A percentile compares a stretch with the other conserved stretches of the same genome.
Evolutionary conservation across 2,113 vertebrate species (phyloP).

Genomic region (Eonycteris spelaea): DNA sequence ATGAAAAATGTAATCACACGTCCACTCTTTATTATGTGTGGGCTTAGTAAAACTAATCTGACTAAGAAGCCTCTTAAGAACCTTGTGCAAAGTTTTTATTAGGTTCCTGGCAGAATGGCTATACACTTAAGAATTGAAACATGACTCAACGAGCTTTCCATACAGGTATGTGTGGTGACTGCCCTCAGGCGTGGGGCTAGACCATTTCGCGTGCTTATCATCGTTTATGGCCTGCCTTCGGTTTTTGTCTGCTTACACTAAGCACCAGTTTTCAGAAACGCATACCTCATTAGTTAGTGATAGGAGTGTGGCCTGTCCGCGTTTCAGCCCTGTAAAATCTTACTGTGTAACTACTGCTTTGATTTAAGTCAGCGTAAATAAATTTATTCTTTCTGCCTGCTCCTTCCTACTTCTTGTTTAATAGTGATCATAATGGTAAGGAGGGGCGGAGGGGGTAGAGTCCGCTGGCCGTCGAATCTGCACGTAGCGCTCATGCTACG

Average conservation of each 20-base stretch:
- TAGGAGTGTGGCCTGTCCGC: not conserved
- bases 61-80: not conserved
- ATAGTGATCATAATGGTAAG: not conserved
- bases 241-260: not conserved
- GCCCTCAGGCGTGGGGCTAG: not conserved
- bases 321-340: not conserved
- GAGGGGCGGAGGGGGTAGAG: not conserved
- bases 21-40: not conserved
- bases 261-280: not conserved
- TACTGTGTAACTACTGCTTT: not conserved
- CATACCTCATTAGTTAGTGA: not conserved
- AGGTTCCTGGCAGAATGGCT: not conserved
- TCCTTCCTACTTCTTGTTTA: not conserved
- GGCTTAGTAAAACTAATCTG: slow-evolving; percentile 8
- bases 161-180: not conserved
- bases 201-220: not conserved
- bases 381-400: not conserved
- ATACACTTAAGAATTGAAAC: not conserved
- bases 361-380: not conserved
- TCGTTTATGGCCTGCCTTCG: not conserved
- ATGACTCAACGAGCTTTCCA: not conserved
- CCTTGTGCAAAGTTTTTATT: not conserved
- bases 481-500: not conserved
- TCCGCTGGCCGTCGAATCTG: not conserved
- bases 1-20: slow-evolving; percentile 8